phyloP scores from a whole-genome alignment of 1,140 invertebrate genomes.

The Mya arenaria region DNA sequence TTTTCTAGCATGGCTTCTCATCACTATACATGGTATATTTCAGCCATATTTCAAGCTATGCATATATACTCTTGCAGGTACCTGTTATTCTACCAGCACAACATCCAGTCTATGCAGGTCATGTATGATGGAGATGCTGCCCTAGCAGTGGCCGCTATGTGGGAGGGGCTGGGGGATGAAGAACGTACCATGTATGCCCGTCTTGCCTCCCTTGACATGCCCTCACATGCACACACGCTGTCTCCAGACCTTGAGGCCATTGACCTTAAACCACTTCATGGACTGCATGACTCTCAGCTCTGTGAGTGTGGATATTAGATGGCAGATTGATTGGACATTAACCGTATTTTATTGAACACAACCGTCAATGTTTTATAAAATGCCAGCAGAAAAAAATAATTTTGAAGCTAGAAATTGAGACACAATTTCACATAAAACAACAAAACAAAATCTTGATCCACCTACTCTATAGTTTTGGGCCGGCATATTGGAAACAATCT shows the following conservation, averaged over 20 bases:
- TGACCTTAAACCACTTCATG: slow-evolving; percentile 37
- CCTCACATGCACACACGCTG: background rate
- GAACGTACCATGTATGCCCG: slow-evolving; percentile 15
- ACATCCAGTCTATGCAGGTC: background rate
- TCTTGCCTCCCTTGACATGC: slow-evolving; percentile 10
- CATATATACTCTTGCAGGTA: slow-evolving; percentile 18
- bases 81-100: slow-evolving; percentile 32
- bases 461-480: no score
- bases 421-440: no score
- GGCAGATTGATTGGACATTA: no score
- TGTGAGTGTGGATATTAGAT: no score
- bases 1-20: no score
- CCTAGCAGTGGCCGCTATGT: slow-evolving; percentile 14
- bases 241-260: slow-evolving; percentile 27
- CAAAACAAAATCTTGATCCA: no score
- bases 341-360: no score
- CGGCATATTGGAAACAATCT: no score
- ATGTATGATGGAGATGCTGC: background rate
- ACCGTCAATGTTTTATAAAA: no score
- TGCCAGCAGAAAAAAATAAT: no score
- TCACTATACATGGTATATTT: background rate
- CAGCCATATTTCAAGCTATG: background rate
- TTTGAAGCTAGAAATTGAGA: no score
- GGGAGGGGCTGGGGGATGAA: slow-evolving; percentile 28
- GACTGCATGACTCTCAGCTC: background rate